phyloP scores from a whole-genome alignment of 2,888 invertebrate species.

The Hemistola chrysoprasaria region DNA sequence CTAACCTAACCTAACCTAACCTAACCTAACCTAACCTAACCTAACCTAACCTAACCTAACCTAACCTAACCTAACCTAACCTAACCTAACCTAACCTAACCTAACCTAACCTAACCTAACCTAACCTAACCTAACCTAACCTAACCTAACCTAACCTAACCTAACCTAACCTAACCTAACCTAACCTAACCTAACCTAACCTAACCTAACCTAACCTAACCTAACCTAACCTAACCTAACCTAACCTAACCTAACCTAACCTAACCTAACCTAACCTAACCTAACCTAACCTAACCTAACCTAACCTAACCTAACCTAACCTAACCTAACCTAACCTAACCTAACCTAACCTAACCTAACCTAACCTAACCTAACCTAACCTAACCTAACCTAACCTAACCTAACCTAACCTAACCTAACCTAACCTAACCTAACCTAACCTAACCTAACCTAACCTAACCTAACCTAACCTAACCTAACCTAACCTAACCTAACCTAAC shows the following conservation, averaged over 20 bases:
- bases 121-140: conserved; percentile 16
- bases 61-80: conserved; percentile 16
- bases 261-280: conserved; percentile 16
- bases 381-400: conserved; percentile 19
- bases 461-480: conserved; percentile 18
- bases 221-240: conserved; percentile 16
- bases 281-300: conserved; percentile 16
- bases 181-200: conserved; percentile 16
- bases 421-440: conserved; percentile 20
- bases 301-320: conserved; percentile 16
- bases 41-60: conserved; percentile 16
- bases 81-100: conserved; percentile 16
- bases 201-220: conserved; percentile 16
- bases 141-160: conserved; percentile 16
- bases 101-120: conserved; percentile 16
- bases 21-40: conserved; percentile 16
- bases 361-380: conserved; percentile 17
- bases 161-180: conserved; percentile 16
- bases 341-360: conserved; percentile 16
- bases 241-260: conserved; percentile 16
- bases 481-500: conserved; percentile 18
- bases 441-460: conserved; percentile 18
- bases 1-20: conserved; percentile 16
- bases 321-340: conserved; percentile 16
- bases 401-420: conserved; percentile 20